Percentiles rank a stretch among this genome's conserved stretches.
phyloP scores from a whole-genome alignment of 2,797 vertebrate genomes.

The Diplodus puntazzo region DNA sequence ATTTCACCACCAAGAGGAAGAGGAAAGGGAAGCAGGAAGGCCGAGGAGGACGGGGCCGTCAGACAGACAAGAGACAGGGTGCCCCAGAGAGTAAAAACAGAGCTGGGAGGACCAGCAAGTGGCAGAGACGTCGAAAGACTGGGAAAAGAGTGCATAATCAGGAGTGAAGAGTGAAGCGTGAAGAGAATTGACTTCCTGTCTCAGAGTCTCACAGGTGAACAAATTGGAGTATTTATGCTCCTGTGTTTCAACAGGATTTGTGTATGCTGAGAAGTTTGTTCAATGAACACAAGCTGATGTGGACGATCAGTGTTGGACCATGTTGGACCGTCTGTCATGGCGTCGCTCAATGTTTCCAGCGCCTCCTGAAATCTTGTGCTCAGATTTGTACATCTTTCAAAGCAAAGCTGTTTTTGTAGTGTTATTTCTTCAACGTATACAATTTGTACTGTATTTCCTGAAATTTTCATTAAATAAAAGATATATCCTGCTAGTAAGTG shows the following conservation, averaged over 20 bases:
- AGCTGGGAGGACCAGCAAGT: slow-evolving; percentile 86
- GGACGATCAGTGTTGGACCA: not conserved
- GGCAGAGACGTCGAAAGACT: slow-evolving; percentile 89
- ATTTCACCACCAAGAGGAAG: slow-evolving; percentile 84
- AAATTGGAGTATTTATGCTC: slow-evolving; percentile 13
- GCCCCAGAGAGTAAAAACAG: slow-evolving; percentile 79
- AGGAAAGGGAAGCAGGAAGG: slow-evolving; percentile 79
- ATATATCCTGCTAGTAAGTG: slow-evolving; percentile 10
- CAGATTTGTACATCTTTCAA: slow-evolving; percentile 34
- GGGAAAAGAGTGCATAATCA: slow-evolving; percentile 70
- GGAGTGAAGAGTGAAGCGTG: slow-evolving; percentile 72
- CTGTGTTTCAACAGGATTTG: slow-evolving; percentile 6
- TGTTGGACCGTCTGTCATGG: not conserved
- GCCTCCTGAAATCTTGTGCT: slow-evolving; percentile 8
- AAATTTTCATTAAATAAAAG: slow-evolving; percentile 45
- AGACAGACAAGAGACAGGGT: slow-evolving; percentile 65
- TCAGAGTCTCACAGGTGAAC: not conserved
- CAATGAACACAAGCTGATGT: slow-evolving; percentile 4
- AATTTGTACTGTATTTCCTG: slow-evolving; percentile 25
- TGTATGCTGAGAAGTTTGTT: not conserved
- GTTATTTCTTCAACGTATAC: slow-evolving; percentile 20
- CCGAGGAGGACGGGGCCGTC: slow-evolving; percentile 69
- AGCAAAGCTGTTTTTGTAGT: slow-evolving; percentile 37
- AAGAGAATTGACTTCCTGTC: slow-evolving; percentile 20
- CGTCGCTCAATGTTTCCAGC: not conserved